These are phyloP conservation scores for Dicrostonyx torquatus DNA, from an alignment of 2,797 vertebrate genomes.

Conservation along the genomic window DNA sequence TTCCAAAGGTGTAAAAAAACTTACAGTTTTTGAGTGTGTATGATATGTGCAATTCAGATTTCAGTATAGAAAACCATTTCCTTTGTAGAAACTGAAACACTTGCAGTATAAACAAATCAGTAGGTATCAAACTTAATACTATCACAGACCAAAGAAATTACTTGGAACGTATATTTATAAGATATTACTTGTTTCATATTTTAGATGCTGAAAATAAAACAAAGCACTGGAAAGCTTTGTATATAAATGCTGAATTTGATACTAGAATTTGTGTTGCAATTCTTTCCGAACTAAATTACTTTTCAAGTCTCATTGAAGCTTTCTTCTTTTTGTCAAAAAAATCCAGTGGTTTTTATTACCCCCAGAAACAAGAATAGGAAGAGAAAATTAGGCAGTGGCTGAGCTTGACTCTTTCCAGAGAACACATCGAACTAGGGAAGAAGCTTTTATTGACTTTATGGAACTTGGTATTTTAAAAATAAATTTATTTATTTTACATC, in stretches of 20 bases:
- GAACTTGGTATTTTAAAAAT: background rate
- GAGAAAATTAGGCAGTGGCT: background rate
- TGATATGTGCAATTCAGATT: conserved; percentile 8
- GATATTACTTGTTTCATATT: background rate
- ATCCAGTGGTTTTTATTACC: background rate
- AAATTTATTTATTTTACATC: background rate
- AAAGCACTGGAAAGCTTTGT: background rate
- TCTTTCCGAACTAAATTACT: conserved; percentile 6
- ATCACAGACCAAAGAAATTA: conserved; percentile 49
- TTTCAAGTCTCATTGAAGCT: conserved; percentile 47
- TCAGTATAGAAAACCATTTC: conserved; percentile 38
- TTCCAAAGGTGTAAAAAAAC: conserved; percentile 58
- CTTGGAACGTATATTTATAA: background rate
- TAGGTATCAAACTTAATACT: conserved; percentile 47
- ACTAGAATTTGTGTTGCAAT: conserved; percentile 49
- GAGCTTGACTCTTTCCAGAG: background rate
- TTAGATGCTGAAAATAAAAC: conserved; percentile 18
- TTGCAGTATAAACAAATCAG: conserved; percentile 19
- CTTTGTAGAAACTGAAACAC: conserved; percentile 61
- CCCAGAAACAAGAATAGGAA: background rate
- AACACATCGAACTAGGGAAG: background rate
- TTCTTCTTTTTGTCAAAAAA: background rate
- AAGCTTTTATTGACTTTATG: background rate
- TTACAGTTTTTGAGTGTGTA: conserved; percentile 1
- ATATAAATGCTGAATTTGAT: conserved; percentile 14